Evolutionary conservation across 2,797 vertebrate genomes (phyloP), one percentile per base, ranked within the genome.

Genomic region (Discoglossus pictus): DNA sequence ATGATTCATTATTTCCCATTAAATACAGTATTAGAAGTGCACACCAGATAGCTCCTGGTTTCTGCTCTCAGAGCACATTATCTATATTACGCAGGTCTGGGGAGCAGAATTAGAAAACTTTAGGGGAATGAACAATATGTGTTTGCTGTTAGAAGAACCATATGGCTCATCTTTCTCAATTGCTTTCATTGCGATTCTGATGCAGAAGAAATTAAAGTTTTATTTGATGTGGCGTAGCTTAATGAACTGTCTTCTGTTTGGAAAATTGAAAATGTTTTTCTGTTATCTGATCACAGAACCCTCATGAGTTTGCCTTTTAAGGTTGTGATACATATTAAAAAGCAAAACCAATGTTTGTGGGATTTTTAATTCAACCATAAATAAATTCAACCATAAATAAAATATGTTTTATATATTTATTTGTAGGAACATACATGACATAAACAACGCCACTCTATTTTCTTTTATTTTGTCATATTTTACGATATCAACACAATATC

Each of bases 1-100:
- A 89, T 91, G 89, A 91, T 91, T 91, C 90, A 91, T 91, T 91
- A 91, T 91, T 91, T 90, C 88, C 89, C 88, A 91, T 91, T 91
- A 91, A 90, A 90, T 91, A 90, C 88, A 89, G 88, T 91, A 91
- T 91, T 91, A 89, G 87, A 89, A 91, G 86, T 87, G 86, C 90
- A 90, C 88, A 90, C 88, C 84, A 86, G 89, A 90, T 88, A 90
- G 89, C 88, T 89, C 84, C 86, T 87, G 88, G 79, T 87, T 83
- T 83, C 85, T 89, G 88, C 84, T 80, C 89, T 89, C 85, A 25
- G 82, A 90, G 87, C 87, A 86, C 89, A 90, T 90, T 91, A 91
- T 88, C 89, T 90, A 84, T 89, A 90, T 91, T 89, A 91, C 85
- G 80, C 87, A 90, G 88, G 88, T 88, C 90, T 88, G 84, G 90